phyloP scores from a whole-genome alignment of 2,888 invertebrate genomes.

The Ichneumoninae sp. region DNA sequence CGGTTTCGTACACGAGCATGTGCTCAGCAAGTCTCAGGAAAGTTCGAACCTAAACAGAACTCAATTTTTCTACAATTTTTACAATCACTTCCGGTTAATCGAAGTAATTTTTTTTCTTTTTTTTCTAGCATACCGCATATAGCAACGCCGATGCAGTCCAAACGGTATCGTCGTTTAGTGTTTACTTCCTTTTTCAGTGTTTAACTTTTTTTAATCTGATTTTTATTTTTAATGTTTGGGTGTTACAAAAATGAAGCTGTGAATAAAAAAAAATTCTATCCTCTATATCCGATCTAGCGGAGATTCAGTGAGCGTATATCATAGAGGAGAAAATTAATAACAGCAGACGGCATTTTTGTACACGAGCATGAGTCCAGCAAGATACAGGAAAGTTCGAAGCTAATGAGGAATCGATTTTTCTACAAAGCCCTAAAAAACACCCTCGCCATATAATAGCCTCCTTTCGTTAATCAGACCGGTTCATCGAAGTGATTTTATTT shows the following conservation, averaged over 20 bases:
- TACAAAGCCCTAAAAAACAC: background rate
- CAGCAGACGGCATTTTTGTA: no score
- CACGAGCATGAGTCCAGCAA: background rate
- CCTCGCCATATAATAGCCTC: background rate
- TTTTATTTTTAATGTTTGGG: no score
- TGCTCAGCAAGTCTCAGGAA: background rate
- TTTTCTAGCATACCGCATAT: background rate
- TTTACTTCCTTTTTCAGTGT: constrained; percentile 40
- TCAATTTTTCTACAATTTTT: background rate
- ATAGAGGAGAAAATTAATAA: no score
- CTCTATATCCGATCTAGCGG: no score
- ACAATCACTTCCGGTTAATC: background rate
- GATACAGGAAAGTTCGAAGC: background rate
- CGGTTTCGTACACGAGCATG: no score
- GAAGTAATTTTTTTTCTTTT: background rate
- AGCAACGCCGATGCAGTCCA: background rate
- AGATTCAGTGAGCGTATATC: no score
- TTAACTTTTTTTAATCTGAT: background rate
- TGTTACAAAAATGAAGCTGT: background rate
- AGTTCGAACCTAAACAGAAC: background rate
- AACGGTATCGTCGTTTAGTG: constrained; percentile 51
- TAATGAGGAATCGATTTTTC: background rate
- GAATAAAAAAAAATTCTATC: background rate
- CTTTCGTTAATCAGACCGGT: constrained; percentile 13
- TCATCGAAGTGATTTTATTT: background rate